phyloP scores from a whole-genome alignment of 2,888 invertebrate genomes.

The Pantelozetes paolii region DNA sequence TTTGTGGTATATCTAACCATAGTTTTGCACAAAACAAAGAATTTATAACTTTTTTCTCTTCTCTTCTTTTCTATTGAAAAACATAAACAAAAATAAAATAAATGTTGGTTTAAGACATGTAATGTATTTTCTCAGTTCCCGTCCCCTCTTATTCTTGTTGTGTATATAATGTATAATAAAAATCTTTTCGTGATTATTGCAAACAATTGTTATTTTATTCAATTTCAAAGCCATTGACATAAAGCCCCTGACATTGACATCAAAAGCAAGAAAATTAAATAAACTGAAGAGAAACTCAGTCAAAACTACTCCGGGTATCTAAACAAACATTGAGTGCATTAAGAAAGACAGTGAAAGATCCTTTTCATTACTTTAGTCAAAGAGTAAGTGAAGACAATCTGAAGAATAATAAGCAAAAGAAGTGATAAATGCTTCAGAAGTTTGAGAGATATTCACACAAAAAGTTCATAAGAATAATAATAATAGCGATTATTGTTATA shows the following conservation, averaged over 20 bases:
- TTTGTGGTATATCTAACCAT: neutral
- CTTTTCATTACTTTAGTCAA: no score
- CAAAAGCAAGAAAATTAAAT: neutral
- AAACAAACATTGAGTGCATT: neutral
- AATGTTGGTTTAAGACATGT: neutral
- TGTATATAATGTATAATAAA: neutral
- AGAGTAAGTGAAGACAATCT: neutral
- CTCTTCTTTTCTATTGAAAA: neutral
- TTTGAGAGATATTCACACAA: no score
- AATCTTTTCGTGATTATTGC: neutral
- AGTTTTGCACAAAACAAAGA: neutral
- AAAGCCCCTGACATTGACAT: neutral
- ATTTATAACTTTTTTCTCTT: neutral
- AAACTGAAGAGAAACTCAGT: neutral
- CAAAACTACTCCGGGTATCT: neutral
- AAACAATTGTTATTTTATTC: neutral
- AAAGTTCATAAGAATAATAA: neutral
- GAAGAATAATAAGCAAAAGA: neutral
- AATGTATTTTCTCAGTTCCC: neutral
- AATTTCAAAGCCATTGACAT: neutral
- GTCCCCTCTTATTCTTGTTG: neutral
- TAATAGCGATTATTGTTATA: neutral
- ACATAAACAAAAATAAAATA: neutral
- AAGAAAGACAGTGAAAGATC: neutral
- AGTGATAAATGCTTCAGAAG: no score